Conservation (phyloP, 2,797 vertebrate genomes). For the Enteromius argenteus region DNA sequence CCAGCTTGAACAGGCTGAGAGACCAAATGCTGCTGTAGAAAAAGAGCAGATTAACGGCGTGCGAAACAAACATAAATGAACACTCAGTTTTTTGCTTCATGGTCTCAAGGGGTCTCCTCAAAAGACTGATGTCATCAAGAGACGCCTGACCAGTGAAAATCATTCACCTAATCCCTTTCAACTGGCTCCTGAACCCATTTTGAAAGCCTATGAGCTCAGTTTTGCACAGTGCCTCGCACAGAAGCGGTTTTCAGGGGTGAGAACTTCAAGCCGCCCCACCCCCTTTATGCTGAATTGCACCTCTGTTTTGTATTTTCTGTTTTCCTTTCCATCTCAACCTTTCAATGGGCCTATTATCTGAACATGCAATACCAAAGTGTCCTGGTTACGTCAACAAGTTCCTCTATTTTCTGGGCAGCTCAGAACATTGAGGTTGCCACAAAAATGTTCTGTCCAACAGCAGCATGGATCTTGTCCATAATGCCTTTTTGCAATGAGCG, state of each 20-base stretch:
- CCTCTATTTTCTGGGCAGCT: constrained; percentile 35
- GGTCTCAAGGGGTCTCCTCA: constrained; percentile 19
- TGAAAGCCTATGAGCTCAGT: constrained; percentile 19
- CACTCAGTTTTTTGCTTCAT: constrained; percentile 7
- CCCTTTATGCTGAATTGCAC: constrained; percentile 10
- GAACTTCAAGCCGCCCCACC: neutral
- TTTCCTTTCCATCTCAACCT: constrained; percentile 28
- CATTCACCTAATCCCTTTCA: constrained; percentile 1
- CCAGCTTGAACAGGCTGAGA: neutral
- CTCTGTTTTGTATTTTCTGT: constrained; percentile 27
- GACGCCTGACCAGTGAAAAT: neutral
- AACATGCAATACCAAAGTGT: neutral
- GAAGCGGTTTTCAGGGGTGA: neutral
- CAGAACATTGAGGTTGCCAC: constrained; percentile 27
- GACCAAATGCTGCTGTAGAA: neutral
- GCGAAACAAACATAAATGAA: constrained; percentile 2
- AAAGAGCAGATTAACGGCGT: neutral
- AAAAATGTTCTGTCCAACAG: constrained; percentile 19
- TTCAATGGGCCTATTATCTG: constrained; percentile 39
- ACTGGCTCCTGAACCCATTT: neutral
- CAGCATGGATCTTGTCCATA: constrained; percentile 11
- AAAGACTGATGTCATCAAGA: constrained; percentile 15
- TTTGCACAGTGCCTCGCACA: neutral
- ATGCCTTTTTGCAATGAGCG: neutral
- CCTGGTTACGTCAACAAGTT: constrained; percentile 45